Conservation (phyloP, 2,797 vertebrate genomes). For the Ceryle rudis region DNA sequence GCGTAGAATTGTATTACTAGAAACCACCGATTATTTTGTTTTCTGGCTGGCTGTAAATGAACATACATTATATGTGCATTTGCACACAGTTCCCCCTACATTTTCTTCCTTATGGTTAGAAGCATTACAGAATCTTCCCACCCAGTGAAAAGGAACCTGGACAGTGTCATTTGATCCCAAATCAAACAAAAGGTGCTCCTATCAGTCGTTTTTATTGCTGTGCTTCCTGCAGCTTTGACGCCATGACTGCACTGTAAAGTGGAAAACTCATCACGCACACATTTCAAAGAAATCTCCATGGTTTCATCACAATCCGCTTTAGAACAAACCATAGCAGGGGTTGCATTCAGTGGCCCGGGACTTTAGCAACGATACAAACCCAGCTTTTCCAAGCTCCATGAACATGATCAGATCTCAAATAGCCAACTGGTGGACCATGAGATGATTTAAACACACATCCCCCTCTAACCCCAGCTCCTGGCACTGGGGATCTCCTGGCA, state of each 20-base stretch:
- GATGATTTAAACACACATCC: not conserved
- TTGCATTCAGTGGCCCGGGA: not conserved
- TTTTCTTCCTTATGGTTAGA: not conserved
- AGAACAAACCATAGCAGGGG: not conserved
- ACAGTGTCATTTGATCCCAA: not conserved
- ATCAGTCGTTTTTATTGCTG: constrained; percentile 11
- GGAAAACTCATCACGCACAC: not conserved
- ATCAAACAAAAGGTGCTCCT: not conserved
- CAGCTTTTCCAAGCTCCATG: not conserved
- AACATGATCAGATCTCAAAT: not conserved
- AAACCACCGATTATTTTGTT: constrained; percentile 21
- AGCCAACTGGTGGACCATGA: not conserved
- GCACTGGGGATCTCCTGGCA: not conserved
- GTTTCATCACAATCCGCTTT: not conserved
- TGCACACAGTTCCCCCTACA: not conserved
- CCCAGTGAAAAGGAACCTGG: not conserved
- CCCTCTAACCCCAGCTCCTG: accelerated
- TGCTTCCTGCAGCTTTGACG: constrained; percentile 1
- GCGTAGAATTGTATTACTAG: not conserved
- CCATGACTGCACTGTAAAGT: not conserved
- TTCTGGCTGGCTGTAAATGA: constrained; percentile 17
- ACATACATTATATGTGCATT: not conserved
- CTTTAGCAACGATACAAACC: not conserved
- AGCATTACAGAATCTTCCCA: not conserved
- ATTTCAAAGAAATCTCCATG: not conserved